Conservation (phyloP, 2,888 invertebrate species). For the Aproaerema taeniolella region DNA sequence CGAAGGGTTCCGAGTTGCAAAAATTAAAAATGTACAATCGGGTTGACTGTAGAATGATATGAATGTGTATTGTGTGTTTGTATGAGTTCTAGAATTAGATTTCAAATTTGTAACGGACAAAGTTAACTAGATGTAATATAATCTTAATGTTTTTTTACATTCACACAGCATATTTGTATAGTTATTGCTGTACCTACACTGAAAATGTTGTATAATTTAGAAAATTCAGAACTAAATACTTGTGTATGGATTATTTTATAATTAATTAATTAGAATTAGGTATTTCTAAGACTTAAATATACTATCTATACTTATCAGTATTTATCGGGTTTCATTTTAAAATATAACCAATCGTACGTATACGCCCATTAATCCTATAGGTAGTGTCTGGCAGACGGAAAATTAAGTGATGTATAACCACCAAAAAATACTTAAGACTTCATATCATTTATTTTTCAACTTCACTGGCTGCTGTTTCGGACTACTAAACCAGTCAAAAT, state of each 20-base stretch:
- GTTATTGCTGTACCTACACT: constrained; percentile 5
- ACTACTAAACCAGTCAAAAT: constrained; percentile 55
- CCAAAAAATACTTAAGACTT: too few relatives aligned
- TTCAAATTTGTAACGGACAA: constrained; percentile 15
- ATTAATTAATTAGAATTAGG: too few relatives aligned
- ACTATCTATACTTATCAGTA: constrained; percentile 15
- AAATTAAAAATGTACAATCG: constrained; percentile 22
- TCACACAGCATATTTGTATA: neutral
- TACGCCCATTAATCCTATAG: too few relatives aligned
- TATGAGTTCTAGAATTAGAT: constrained; percentile 3
- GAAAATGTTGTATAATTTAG: constrained; percentile 10
- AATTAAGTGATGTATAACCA: too few relatives aligned
- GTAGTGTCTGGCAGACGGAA: too few relatives aligned
- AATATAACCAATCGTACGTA: too few relatives aligned
- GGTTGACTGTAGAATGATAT: constrained; percentile 24
- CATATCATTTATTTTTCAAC: constrained; percentile 34
- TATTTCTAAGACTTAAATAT: constrained; percentile 25
- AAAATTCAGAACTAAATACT: constrained; percentile 11
- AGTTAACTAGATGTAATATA: constrained; percentile 11
- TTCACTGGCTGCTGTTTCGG: constrained; percentile 48
- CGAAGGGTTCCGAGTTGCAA: neutral
- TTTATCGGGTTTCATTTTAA: neutral
- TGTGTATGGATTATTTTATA: constrained; percentile 14
- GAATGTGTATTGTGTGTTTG: constrained; percentile 22
- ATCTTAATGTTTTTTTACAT: constrained; percentile 6